Conservation (phyloP, 2,888 invertebrate species). For the Tetramorium bicarinatum region DNA sequence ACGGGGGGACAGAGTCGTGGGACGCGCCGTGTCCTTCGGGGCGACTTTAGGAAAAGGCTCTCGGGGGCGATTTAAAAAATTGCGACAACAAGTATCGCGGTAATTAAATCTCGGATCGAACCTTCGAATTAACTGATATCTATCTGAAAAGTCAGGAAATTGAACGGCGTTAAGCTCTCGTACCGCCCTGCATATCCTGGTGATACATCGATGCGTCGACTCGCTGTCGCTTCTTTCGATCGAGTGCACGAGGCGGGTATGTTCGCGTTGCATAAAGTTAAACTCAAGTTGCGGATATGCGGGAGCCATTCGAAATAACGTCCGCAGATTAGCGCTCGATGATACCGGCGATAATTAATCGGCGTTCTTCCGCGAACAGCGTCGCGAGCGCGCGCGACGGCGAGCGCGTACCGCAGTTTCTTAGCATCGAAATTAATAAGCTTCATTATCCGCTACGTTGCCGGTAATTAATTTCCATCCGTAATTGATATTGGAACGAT, state of each 20-base stretch:
- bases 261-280: slow-evolving; percentile 4
- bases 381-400: slow-evolving; percentile 32
- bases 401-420: slow-evolving; percentile 30
- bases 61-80: background rate
- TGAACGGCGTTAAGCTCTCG: background rate
- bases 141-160: slow-evolving; percentile 3
- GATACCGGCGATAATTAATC: slow-evolving; percentile 50
- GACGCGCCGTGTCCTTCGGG: background rate
- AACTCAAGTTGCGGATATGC: slow-evolving; percentile 8
- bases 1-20: background rate
- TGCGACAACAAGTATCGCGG: background rate
- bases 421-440: slow-evolving; percentile 53
- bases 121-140: background rate
- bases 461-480: slow-evolving; percentile 51
- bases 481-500: slow-evolving; percentile 55
- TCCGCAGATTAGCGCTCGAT: slow-evolving; percentile 39
- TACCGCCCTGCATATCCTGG: background rate
- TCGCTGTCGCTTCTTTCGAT: slow-evolving; percentile 8
- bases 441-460: slow-evolving; percentile 53
- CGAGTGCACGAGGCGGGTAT: background rate
- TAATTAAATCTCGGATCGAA: slow-evolving; percentile 6
- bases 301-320: slow-evolving; percentile 19
- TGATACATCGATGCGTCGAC: background rate
- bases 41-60: background rate
- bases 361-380: slow-evolving; percentile 38